Conservation (phyloP, 2,797 vertebrate species). For the Cirrhinus molitorella region DNA sequence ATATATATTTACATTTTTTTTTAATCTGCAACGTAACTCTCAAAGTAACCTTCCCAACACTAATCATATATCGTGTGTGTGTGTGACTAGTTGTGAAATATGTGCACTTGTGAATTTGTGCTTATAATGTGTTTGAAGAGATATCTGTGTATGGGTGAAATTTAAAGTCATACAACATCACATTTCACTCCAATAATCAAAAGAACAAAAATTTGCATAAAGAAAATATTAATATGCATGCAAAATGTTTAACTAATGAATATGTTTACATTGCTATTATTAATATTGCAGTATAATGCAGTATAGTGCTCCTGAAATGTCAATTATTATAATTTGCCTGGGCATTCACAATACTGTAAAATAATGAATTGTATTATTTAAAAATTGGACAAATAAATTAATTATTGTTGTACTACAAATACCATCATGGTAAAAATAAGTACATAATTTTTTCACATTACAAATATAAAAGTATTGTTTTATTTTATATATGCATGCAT, state of each 20-base stretch:
- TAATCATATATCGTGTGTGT: neutral
- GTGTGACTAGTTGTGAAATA: constrained; percentile 39
- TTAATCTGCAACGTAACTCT: too few species aligned
- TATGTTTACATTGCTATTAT: neutral
- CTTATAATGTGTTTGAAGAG: constrained; percentile 19
- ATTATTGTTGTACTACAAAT: neutral
- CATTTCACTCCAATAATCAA: constrained; percentile 35
- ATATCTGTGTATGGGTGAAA: constrained; percentile 5
- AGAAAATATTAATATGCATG: neutral
- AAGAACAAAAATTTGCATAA: neutral
- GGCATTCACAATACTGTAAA: neutral
- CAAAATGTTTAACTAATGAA: neutral
- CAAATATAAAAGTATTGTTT: too few species aligned
- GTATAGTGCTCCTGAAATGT: neutral
- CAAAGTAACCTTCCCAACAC: neutral
- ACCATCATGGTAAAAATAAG: neutral
- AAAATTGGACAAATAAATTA: too few species aligned
- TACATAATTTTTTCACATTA: too few species aligned
- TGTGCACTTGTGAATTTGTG: constrained; percentile 25
- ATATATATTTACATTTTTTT: too few species aligned
- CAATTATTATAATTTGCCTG: neutral
- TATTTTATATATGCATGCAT: too few species aligned
- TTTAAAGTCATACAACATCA: constrained; percentile 2
- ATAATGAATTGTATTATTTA: neutral
- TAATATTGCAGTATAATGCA: neutral